Conservation (phyloP, 2,797 vertebrate genomes). For the Netta rufina region DNA sequence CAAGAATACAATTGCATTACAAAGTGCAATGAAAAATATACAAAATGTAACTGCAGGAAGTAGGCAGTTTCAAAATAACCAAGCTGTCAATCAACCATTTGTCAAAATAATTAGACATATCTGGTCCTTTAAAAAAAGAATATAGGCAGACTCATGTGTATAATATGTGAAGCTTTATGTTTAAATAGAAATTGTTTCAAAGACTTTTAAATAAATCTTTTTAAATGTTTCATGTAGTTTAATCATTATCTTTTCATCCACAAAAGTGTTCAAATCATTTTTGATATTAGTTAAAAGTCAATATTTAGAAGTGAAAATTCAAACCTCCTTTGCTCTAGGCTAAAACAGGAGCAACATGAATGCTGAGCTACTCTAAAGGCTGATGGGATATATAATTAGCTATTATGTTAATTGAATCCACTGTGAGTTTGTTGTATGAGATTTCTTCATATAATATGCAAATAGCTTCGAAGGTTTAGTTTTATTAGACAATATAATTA, state of each 20-base stretch:
- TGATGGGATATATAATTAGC: slow-evolving; percentile 86
- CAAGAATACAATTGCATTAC: slow-evolving; percentile 68
- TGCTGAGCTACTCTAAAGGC: slow-evolving; percentile 81
- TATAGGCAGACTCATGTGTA: background rate
- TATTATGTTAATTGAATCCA: slow-evolving; percentile 87
- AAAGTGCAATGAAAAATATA: slow-evolving; percentile 43
- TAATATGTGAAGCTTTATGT: background rate
- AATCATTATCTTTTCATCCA: slow-evolving; percentile 76
- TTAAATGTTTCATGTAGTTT: slow-evolving; percentile 63
- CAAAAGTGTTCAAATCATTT: slow-evolving; percentile 76
- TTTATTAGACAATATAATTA: slow-evolving; percentile 90
- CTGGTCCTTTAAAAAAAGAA: background rate
- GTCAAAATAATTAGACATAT: slow-evolving; percentile 40
- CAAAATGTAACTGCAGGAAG: slow-evolving; percentile 12
- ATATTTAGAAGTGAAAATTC: slow-evolving; percentile 81
- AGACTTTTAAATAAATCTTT: slow-evolving; percentile 47
- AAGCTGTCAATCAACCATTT: slow-evolving; percentile 47
- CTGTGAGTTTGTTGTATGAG: slow-evolving; percentile 82
- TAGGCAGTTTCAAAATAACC: slow-evolving; percentile 52
- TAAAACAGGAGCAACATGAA: slow-evolving; percentile 81
- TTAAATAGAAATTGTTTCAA: slow-evolving; percentile 43
- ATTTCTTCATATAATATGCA: slow-evolving; percentile 88
- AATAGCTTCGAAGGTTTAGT: slow-evolving; percentile 81
- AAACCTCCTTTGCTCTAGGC: slow-evolving; percentile 78
- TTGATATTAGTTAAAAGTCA: slow-evolving; percentile 81